Percentiles rank a stretch among this genome's conserved stretches.
Evolutionary conservation across 2,888 invertebrate species (phyloP).

Genomic region (Pherbina coryleti): DNA sequence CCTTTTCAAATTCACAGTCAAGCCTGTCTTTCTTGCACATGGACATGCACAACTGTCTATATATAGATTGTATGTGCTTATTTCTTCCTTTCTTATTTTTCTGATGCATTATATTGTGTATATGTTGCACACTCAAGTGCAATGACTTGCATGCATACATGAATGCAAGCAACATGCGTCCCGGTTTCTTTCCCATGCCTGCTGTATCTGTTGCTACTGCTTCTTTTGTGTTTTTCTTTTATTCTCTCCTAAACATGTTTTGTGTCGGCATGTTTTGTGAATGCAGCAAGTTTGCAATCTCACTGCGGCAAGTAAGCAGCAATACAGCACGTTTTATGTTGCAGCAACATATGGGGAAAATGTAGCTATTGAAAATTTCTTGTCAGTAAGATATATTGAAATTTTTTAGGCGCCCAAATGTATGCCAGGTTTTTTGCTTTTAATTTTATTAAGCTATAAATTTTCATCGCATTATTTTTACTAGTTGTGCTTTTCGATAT

Average conservation of each 20-base stretch:
- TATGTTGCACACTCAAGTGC: constrained; percentile 30
- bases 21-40: neutral
- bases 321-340: too few relatives aligned
- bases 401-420: too few relatives aligned
- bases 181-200: neutral
- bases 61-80: neutral
- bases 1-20: neutral
- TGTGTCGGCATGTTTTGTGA: neutral
- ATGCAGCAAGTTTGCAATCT: neutral
- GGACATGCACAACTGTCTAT: neutral
- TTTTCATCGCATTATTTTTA: too few relatives aligned
- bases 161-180: neutral
- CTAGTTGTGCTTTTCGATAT: too few relatives aligned
- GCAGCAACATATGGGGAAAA: too few relatives aligned
- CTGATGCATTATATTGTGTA: neutral
- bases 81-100: neutral
- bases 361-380: too few relatives aligned
- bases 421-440: too few relatives aligned
- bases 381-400: too few relatives aligned
- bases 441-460: too few relatives aligned
- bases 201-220: neutral
- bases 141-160: constrained; percentile 10
- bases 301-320: neutral
- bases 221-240: neutral
- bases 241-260: neutral